A percentile compares a stretch with the other conserved stretches of the same genome.
These are phyloP conservation scores for Agapornis roseicollis DNA, from an alignment of 2,113 vertebrate genomes.

Conservation along the genomic window DNA sequence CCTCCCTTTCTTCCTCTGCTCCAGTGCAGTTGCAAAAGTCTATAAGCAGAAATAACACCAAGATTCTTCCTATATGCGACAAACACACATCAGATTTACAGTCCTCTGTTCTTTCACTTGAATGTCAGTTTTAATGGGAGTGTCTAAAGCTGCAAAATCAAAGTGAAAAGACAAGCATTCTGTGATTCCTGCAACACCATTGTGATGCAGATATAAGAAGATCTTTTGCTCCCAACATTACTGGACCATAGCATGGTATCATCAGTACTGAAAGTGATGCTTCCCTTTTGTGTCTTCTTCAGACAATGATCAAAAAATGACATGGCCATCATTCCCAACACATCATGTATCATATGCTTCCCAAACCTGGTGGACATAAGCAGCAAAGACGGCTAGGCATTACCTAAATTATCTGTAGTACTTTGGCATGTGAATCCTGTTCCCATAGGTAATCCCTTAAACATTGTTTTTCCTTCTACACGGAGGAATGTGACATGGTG, in stretches of 20 bases:
- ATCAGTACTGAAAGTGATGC: accelerated
- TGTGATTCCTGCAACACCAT: background rate
- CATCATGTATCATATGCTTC: background rate
- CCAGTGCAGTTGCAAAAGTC: background rate
- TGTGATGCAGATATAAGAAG: background rate
- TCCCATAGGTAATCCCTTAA: background rate
- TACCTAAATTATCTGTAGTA: background rate
- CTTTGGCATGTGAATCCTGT: background rate
- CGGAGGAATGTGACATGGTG: background rate
- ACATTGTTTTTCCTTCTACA: background rate
- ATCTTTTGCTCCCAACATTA: background rate
- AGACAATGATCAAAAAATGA: background rate
- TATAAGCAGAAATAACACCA: background rate
- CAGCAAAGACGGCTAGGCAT: background rate
- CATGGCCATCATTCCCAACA: background rate
- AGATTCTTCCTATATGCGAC: background rate
- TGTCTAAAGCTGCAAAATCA: background rate
- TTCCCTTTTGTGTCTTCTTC: background rate
- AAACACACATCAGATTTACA: background rate
- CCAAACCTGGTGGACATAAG: background rate
- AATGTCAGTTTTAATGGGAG: background rate
- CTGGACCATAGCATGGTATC: background rate
- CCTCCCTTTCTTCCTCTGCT: background rate
- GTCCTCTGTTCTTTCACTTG: background rate
- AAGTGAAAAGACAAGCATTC: background rate